Evolutionary conservation across 2,797 vertebrate species (phyloP).

Genomic region (Argyrosomus regius): DNA sequence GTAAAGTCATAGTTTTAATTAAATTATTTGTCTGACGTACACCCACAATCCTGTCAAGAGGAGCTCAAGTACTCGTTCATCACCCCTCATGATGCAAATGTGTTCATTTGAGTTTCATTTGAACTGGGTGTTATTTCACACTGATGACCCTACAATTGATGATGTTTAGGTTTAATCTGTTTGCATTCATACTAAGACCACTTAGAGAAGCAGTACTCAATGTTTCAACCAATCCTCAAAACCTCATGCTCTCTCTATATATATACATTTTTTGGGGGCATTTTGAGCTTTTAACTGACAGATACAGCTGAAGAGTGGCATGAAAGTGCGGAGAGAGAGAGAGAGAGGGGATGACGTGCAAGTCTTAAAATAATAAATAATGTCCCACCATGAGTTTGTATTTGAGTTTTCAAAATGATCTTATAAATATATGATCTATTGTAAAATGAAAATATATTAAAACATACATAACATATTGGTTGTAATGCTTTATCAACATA

Average conservation of each 20-base stretch:
- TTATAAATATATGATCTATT: background rate
- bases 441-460: background rate
- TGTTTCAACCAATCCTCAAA: too few species aligned
- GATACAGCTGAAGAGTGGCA: too few species aligned
- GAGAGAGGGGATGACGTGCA: too few species aligned
- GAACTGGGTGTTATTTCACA: background rate
- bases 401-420: too few species aligned
- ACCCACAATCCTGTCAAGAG: background rate
- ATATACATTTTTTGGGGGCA: too few species aligned
- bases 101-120: background rate
- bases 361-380: background rate
- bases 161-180: background rate
- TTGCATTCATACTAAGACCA: background rate
- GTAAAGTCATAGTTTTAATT: conserved; percentile 2
- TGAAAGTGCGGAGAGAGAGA: too few species aligned
- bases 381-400: too few species aligned
- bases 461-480: background rate
- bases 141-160: background rate
- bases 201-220: too few species aligned
- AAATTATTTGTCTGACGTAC: too few species aligned
- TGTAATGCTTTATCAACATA: background rate
- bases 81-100: background rate
- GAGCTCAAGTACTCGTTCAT: background rate
- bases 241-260: too few species aligned
- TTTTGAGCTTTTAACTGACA: too few species aligned